phyloP scores from a whole-genome alignment of 2,888 invertebrate genomes.

The Ephialtes manifestator region DNA sequence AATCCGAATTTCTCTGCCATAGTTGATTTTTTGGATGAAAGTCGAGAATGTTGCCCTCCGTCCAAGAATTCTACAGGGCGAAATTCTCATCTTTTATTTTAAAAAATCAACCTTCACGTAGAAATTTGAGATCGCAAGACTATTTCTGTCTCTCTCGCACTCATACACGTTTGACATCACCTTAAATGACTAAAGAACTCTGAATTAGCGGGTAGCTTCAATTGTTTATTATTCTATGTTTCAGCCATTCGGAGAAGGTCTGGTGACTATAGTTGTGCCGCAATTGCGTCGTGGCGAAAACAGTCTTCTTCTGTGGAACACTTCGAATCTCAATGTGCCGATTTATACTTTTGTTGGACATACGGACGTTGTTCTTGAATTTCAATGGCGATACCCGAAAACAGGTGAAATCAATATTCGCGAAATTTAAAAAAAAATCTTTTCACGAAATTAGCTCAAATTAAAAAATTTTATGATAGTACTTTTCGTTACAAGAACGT shows the following conservation, averaged over 20 bases:
- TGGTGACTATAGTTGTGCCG: conserved; percentile 96
- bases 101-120: no score
- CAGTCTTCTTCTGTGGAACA: conserved; percentile 93
- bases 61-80: no score
- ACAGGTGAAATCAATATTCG: conserved; percentile 77
- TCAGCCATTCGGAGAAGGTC: conserved; percentile 96
- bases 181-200: not conserved
- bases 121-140: no score
- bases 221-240: conserved; percentile 57
- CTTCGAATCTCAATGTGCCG: conserved; percentile 90
- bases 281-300: conserved; percentile 96
- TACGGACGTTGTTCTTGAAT: conserved; percentile 97
- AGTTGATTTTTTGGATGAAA: no score
- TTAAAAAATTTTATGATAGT: not conserved
- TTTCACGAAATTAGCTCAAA: not conserved
- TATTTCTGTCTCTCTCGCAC: no score
- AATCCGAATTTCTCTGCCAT: no score
- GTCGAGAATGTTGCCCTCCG: no score
- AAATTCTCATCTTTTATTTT: no score
- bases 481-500: no score
- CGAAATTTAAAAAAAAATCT: not conserved
- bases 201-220: conserved; percentile 18
- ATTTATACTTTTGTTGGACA: conserved; percentile 98
- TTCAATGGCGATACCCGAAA: conserved; percentile 95
- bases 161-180: no score